Base-by-base conservation (phyloP, 1,140 invertebrate species). In the Arctopsyche grandis region DNA sequence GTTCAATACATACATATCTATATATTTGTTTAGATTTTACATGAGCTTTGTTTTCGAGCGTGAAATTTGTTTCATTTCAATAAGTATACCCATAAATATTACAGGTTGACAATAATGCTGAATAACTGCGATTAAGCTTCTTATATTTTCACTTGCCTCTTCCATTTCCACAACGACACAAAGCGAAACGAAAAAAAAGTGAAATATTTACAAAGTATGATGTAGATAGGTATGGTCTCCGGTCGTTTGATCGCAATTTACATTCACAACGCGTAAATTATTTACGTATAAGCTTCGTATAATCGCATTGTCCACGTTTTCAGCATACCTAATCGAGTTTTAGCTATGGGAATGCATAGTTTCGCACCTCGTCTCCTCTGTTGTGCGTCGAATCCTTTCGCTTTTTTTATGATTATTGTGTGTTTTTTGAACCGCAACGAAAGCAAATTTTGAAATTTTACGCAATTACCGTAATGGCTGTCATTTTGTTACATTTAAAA, bases 221-320 rank as follows among this genome's bases (percentile, higher is more conserved):
- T 38, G 29, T 38, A 38, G 3, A 7, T 38, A 38, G 3, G 3
- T 38, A 38, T 7, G 1, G 29, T 38, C 29, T 38, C 29, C 7
- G 29, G 29, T 7, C 29, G 29, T 38, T 38, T 38, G 29, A 38
- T 4, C 29, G 29, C 29, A 38, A 38, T 66, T 26, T 24, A 22
- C n/a, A 66, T 66, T 66, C 63, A 14, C 19, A 22, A 22, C 21
- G 10, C 63, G 63, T 66, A 22, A 24, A 66, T 26, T 29, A 26
- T 29, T 24, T 66, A 66, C 22, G 63, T 26, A 26, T 22, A 66
- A 12, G 63, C 22, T 66, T 66, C 24, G 63, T 66, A 66, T 66
- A 66, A 66, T 66, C 24, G 21, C 24, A 66, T 66, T 66, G 21
- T 66, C 21, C 12, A 66, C 63, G 63, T 66, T 66, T 66, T 66